phyloP scores from a whole-genome alignment of 2,797 vertebrate species.

The Micromesistius poutassou region DNA sequence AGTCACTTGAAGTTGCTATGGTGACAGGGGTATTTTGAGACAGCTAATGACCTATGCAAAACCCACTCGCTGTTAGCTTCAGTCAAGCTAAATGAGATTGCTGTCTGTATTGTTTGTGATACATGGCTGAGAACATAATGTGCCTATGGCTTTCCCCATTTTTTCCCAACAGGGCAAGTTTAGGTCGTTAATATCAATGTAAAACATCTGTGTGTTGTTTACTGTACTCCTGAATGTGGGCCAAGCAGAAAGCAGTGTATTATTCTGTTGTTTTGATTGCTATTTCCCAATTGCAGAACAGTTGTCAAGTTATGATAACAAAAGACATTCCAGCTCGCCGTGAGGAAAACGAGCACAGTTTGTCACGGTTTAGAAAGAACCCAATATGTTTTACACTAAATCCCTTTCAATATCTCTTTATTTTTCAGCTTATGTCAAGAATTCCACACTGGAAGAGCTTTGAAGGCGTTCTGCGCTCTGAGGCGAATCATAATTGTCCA shows the following conservation, averaged over 20 bases:
- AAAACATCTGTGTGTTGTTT: constrained; percentile 73
- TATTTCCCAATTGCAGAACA: constrained; percentile 63
- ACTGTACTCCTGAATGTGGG: constrained; percentile 59
- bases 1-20: constrained; percentile 74
- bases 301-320: constrained; percentile 64
- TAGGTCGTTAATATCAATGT: constrained; percentile 71
- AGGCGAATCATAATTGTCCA: constrained; percentile 69
- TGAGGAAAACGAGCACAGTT: constrained; percentile 48
- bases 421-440: constrained; percentile 62
- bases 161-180: constrained; percentile 66
- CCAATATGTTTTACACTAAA: constrained; percentile 63
- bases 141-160: constrained; percentile 54
- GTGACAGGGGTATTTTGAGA: constrained; percentile 72
- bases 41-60: constrained; percentile 74
- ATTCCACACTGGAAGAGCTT: constrained; percentile 66
- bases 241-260: constrained; percentile 49
- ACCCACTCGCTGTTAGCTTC: constrained; percentile 73
- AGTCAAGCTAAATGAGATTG: constrained; percentile 68
- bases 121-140: constrained; percentile 68
- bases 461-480: constrained; percentile 62
- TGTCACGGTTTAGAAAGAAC: constrained; percentile 54
- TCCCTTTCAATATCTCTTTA: constrained; percentile 60
- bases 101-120: constrained; percentile 64
- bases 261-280: constrained; percentile 68
- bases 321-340: constrained; percentile 35